Base-by-base conservation (phyloP, 2,113 vertebrate species). In the Tragelaphus imberbis region DNA sequence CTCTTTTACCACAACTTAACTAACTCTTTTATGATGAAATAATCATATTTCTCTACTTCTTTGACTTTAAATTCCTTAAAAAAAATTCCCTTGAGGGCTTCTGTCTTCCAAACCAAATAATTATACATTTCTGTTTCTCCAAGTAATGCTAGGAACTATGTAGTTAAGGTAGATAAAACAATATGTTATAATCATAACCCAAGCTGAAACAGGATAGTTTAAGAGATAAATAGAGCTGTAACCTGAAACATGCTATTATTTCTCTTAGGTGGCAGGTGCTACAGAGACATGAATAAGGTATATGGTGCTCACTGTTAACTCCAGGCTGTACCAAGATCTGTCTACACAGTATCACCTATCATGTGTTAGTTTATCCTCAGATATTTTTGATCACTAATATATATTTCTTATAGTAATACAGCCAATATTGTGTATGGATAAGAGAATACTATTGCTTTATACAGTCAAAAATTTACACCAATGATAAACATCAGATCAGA, bases 321-420 rank as follows among this genome's bases (percentile, higher is more conserved):
- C 27, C 4, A 63, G 36, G 51, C 36, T 6, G 0, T 87, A 23
- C 33, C 14, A 85, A 95, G 79, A 33, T 30, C 88, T 93, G 96
- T 68, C 16, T 81, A 56, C 51, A 81, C 13, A 93, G 15, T 7
- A 68, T 96, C 53, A 36, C 19, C 1, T 17, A 90, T 90, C 12
- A 91, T 86, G 80, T 98, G 94, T 51, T 15, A 88, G 68, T 68
- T 16, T 97, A 51, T 91, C 55, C 97, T 93, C 47, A 93, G 7
- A 71, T 92, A 97, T 94, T 84, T 98, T 96, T 1, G n/a, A 92
- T 95, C 63, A 84, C 27, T 89, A 89, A 25, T 94, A 82, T 14
- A 71, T 5, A 71, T 7, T 61, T 15, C 80, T 63, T 82, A 2
- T 86, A 92, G 58, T 63, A 19, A 94, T n/a, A 51, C 5, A 90